Percentiles rank a stretch among this genome's conserved stretches.
These are phyloP conservation scores for Amblyjoppa proteus DNA, from an alignment of 2,888 invertebrate species.

Conservation along the genomic window DNA sequence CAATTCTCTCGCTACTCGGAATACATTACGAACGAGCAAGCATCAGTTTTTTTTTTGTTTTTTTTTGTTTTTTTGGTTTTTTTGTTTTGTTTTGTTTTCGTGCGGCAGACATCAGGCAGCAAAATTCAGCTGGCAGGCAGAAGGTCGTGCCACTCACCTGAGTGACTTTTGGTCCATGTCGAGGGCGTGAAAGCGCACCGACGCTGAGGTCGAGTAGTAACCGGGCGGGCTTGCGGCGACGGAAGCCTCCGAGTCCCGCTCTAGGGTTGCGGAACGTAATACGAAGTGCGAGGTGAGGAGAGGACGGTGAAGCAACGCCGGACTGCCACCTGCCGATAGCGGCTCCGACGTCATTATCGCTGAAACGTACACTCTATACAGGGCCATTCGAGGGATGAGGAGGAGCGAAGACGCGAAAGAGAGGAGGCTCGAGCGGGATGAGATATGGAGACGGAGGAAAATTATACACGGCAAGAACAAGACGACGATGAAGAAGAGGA, in stretches of 20 bases:
- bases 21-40: slow-evolving; percentile 43
- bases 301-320: slow-evolving; percentile 80
- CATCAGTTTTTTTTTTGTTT: slow-evolving; percentile 1
- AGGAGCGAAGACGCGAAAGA: slow-evolving; percentile 26
- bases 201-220: slow-evolving; percentile 77
- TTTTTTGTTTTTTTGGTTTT: background rate
- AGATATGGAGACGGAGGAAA: background rate
- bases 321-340: slow-evolving; percentile 81
- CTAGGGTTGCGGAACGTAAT: slow-evolving; percentile 69
- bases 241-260: slow-evolving; percentile 70
- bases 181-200: slow-evolving; percentile 79
- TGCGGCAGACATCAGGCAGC: slow-evolving; percentile 49
- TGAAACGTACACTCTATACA: slow-evolving; percentile 65
- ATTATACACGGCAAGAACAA: background rate
- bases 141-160: slow-evolving; percentile 72
- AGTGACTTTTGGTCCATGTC: slow-evolving; percentile 81
- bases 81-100: background rate
- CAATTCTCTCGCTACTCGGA: slow-evolving; percentile 17
- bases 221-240: slow-evolving; percentile 69
- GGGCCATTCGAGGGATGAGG: slow-evolving; percentile 30
- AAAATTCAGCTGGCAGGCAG: slow-evolving; percentile 30
- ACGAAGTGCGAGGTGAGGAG: slow-evolving; percentile 79
- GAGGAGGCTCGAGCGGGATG: background rate
- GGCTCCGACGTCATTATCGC: slow-evolving; percentile 82
- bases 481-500: too few relatives aligned